A percentile compares a stretch with the other conserved stretches of the same genome.
phyloP scores from a whole-genome alignment of 2,797 vertebrate genomes.

The Silurus aristotelis region DNA sequence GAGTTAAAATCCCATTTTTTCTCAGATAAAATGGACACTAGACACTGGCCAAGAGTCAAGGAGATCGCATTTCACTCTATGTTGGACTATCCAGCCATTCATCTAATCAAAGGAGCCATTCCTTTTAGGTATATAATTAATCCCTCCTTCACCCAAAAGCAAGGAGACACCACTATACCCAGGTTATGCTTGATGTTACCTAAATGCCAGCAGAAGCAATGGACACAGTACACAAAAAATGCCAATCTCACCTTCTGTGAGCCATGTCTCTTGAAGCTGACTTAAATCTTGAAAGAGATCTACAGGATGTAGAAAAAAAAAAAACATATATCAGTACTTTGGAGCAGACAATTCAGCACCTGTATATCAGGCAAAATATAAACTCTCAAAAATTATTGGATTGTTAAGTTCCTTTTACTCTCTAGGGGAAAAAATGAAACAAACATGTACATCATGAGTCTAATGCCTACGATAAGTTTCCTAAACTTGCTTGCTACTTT shows the following conservation, averaged over 20 bases:
- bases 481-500: constrained; percentile 57
- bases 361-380: neutral
- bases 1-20: constrained; percentile 37
- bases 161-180: constrained; percentile 11
- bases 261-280: constrained; percentile 96
- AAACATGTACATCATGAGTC: neutral
- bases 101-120: constrained; percentile 35
- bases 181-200: constrained; percentile 28
- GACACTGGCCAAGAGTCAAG: constrained; percentile 24
- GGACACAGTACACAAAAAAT: constrained; percentile 42
- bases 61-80: constrained; percentile 31
- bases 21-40: constrained; percentile 27
- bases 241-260: constrained; percentile 88
- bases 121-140: constrained; percentile 35
- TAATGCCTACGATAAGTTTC: neutral
- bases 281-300: constrained; percentile 97
- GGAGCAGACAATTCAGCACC: neutral
- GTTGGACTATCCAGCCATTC: constrained; percentile 24
- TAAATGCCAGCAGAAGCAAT: constrained; percentile 35
- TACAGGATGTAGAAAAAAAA: constrained; percentile 61
- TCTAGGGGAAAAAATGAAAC: neutral
- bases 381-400: neutral
- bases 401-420: neutral
- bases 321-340: neutral
- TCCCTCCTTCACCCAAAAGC: neutral